A percentile compares a stretch with the other conserved stretches of the same genome.
Evolutionary conservation across 2,888 invertebrate species (phyloP).

Genomic region (Atethmia centrago): DNA sequence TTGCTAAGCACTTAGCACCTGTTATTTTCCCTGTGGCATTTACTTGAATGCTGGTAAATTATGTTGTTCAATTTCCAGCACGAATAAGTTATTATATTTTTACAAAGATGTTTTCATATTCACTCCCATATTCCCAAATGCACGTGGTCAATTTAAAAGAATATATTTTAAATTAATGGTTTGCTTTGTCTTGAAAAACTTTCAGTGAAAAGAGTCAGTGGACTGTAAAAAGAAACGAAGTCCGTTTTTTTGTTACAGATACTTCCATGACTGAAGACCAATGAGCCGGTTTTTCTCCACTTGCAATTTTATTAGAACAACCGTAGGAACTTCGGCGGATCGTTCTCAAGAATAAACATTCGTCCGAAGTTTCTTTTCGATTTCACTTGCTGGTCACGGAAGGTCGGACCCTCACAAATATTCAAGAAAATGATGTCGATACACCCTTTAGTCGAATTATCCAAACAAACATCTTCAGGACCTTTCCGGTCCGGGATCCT

Average conservation of each 20-base stretch:
- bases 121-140: neutral
- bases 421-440: constrained; percentile 61
- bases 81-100: constrained; percentile 4
- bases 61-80: constrained; percentile 42
- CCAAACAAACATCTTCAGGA: constrained; percentile 47
- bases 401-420: constrained; percentile 52
- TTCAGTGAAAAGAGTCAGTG: constrained; percentile 42
- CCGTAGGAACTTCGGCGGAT: constrained; percentile 29
- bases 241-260: constrained; percentile 47
- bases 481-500: constrained; percentile 34
- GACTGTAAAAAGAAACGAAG: constrained; percentile 50
- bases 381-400: constrained; percentile 54
- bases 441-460: constrained; percentile 54
- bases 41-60: constrained; percentile 36
- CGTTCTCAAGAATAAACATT: constrained; percentile 46
- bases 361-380: constrained; percentile 29
- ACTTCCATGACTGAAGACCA: constrained; percentile 42
- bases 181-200: constrained; percentile 26
- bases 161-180: constrained; percentile 25
- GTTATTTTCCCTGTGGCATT: constrained; percentile 42
- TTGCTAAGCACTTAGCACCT: constrained; percentile 26
- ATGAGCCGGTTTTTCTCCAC: constrained; percentile 38
- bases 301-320: constrained; percentile 49
- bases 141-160: constrained; percentile 1
- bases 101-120: neutral